A percentile compares a stretch with the other conserved stretches of the same genome.
Evolutionary conservation across 2,113 vertebrate genomes (phyloP).

Genomic region (Pardalotus punctatus): DNA sequence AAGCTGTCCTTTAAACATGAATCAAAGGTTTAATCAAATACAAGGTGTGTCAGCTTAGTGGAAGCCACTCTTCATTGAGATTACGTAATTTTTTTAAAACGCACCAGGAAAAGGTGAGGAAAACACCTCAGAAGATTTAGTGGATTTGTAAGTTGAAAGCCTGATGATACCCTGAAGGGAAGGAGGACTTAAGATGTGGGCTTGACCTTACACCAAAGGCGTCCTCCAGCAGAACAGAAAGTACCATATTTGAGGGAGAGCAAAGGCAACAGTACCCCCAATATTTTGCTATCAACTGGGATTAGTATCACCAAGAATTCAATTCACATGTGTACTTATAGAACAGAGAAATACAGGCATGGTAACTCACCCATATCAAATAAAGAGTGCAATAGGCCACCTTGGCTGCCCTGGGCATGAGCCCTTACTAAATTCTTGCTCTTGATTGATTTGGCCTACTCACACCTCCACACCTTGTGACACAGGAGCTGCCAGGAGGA

Average conservation of each 20-base stretch:
- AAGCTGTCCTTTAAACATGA: slow-evolving; percentile 9
- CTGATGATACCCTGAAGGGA: slow-evolving; percentile 48
- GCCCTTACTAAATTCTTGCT: background rate
- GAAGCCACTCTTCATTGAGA: background rate
- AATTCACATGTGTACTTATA: background rate
- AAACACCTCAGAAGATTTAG: slow-evolving; percentile 45
- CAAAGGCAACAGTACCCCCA: background rate
- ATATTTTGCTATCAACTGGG: background rate
- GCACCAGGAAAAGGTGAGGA: background rate
- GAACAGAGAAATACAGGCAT: background rate
- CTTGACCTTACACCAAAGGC: background rate
- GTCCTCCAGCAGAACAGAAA: background rate
- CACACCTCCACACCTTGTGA: rapidly evolving
- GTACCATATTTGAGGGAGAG: background rate
- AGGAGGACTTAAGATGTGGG: slow-evolving; percentile 20
- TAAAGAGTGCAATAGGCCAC: background rate
- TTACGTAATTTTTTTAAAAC: slow-evolving; percentile 17
- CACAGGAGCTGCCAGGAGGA: background rate
- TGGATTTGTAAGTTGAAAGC: slow-evolving; percentile 51
- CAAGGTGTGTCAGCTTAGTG: background rate
- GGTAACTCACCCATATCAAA: background rate
- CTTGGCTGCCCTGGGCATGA: background rate
- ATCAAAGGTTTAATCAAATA: slow-evolving; percentile 6
- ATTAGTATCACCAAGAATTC: background rate
- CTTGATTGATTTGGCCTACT: background rate